phyloP scores from a whole-genome alignment of 1,140 invertebrate genomes.

The Euwallacea fornicatus region DNA sequence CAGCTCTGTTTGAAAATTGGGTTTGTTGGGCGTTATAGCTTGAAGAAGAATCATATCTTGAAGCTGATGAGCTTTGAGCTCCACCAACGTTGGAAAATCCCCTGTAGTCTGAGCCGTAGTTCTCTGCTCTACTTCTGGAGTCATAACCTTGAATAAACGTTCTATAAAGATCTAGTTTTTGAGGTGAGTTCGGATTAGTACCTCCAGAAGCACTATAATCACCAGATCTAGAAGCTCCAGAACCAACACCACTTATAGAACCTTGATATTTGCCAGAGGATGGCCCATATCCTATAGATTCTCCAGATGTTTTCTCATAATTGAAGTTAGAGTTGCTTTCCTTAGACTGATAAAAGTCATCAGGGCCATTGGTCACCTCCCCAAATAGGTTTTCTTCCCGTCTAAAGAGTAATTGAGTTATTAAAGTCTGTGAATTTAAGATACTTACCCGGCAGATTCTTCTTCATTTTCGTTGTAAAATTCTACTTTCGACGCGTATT shows the following conservation, averaged over 20 bases:
- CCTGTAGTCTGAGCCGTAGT: not conserved
- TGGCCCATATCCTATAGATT: not conserved
- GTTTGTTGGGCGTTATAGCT: too few species aligned
- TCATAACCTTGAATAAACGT: not conserved
- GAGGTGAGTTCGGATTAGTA: not conserved
- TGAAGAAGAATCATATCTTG: not conserved
- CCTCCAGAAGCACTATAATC: not conserved
- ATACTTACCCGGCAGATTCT: not conserved
- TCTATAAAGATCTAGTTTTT: too few species aligned
- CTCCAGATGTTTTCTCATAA: not conserved
- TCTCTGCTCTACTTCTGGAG: not conserved
- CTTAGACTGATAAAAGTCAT: not conserved
- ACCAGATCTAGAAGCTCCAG: not conserved
- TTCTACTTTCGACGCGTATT: not conserved
- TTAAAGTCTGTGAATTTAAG: not conserved
- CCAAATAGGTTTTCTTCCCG: not conserved
- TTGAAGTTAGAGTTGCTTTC: not conserved
- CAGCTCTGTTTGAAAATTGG: slow-evolving; percentile 9
- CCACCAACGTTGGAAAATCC: not conserved
- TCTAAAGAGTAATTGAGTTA: not conserved
- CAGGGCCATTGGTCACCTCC: not conserved
- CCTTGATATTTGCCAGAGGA: not conserved
- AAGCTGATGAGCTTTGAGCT: not conserved
- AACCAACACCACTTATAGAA: not conserved
- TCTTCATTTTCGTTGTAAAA: slow-evolving; percentile 6